A percentile compares a stretch with the other conserved stretches of the same genome.
Evolutionary conservation across 2,113 vertebrate species (phyloP).

Genomic region (Toxotes jaculatrix): DNA sequence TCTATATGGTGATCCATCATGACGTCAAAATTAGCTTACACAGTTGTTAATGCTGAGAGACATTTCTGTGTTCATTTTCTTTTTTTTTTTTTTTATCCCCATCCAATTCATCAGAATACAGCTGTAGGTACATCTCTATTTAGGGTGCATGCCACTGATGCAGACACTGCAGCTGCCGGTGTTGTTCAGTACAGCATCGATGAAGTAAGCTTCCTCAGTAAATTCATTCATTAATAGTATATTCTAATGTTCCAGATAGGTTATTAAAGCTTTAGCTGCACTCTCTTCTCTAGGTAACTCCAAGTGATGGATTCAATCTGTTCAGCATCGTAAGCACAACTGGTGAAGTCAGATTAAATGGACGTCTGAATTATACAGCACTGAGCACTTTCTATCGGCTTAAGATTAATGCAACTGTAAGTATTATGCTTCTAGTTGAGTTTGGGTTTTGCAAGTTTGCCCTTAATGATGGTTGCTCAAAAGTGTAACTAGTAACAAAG

Average conservation of each 20-base stretch:
- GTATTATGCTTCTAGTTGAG: conserved; percentile 40
- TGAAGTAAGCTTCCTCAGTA: conserved; percentile 64
- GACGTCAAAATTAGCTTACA: neutral
- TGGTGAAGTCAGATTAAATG: conserved; percentile 79
- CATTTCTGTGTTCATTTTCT: neutral
- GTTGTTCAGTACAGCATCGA: conserved; percentile 69
- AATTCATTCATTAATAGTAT: neutral
- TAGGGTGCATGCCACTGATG: conserved; percentile 57
- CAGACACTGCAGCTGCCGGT: conserved; percentile 12
- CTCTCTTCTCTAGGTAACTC: conserved; percentile 80
- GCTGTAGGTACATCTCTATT: conserved; percentile 23
- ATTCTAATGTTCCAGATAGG: neutral
- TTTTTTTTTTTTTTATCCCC: neutral
- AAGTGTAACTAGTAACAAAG: neutral
- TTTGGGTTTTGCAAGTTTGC: neutral
- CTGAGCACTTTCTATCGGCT: conserved; percentile 88
- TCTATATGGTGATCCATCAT: neutral
- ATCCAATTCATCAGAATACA: conserved; percentile 60
- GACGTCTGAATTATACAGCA: conserved; percentile 81
- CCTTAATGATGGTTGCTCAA: neutral
- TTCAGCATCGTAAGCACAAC: conserved; percentile 75
- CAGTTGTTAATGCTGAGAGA: neutral
- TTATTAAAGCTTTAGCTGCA: neutral
- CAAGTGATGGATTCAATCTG: conserved; percentile 44
- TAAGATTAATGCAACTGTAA: conserved; percentile 80